Percentiles rank a stretch among this genome's conserved stretches.
Conservation (phyloP, 2,888 invertebrate species). For the Himalopsyche japonica region DNA sequence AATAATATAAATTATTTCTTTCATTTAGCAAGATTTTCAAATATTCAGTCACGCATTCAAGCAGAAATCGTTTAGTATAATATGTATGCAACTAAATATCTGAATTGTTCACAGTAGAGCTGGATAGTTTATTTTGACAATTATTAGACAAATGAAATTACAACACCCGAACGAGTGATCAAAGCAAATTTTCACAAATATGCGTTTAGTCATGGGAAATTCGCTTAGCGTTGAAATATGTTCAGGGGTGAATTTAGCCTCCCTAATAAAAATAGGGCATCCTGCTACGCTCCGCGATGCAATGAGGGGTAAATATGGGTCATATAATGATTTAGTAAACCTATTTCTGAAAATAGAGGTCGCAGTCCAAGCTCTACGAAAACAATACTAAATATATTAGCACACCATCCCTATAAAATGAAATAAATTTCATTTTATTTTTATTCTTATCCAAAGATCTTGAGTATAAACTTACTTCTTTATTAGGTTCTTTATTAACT, state of each 20-base stretch:
- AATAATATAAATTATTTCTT: too few species aligned
- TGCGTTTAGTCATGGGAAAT: background rate
- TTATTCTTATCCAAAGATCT: too few species aligned
- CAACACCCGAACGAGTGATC: background rate
- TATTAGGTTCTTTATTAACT: too few species aligned
- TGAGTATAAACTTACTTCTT: too few species aligned
- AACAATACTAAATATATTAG: background rate
- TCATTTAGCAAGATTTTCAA: too few species aligned
- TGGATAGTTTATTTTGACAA: background rate
- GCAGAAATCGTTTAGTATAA: too few species aligned
- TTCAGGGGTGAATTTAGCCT: background rate
- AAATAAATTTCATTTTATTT: too few species aligned
- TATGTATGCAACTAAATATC: too few species aligned
- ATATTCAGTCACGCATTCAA: too few species aligned
- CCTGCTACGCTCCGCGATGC: background rate
- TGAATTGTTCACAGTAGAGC: too few species aligned
- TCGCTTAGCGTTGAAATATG: background rate
- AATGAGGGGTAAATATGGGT: background rate
- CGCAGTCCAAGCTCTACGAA: background rate
- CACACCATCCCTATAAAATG: too few species aligned
- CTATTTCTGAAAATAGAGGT: background rate
- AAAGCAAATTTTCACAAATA: background rate
- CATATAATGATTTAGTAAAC: background rate
- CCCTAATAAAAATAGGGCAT: background rate
- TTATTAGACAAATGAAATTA: background rate